Conservation (phyloP, 2,797 vertebrate species). For the Perodicticus potto region DNA sequence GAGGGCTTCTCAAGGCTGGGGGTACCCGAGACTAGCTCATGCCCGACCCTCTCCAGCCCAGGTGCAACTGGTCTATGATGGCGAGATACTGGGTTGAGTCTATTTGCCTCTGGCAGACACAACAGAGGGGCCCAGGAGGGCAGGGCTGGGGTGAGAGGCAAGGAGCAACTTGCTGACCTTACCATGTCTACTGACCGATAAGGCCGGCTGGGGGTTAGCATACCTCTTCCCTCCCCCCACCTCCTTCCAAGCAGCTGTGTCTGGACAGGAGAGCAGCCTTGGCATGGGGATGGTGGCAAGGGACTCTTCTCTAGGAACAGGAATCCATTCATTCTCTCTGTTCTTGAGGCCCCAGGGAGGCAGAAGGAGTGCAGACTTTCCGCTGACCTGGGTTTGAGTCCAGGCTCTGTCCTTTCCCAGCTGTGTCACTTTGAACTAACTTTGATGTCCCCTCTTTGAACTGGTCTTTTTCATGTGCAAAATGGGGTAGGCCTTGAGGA, state of each 20-base stretch:
- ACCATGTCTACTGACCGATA: neutral
- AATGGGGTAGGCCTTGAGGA: neutral
- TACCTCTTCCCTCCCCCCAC: rapidly evolving
- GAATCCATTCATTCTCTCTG: neutral
- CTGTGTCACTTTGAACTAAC: neutral
- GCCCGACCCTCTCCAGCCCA: neutral
- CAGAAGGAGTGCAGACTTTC: too few relatives aligned
- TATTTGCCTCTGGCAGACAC: slow-evolving; percentile 52
- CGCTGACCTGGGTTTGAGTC: neutral
- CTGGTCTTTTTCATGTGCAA: neutral
- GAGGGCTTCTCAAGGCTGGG: neutral
- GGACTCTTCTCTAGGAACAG: neutral
- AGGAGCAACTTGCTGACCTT: slow-evolving; percentile 14
- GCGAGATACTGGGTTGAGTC: slow-evolving; percentile 4
- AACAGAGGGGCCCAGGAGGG: slow-evolving; percentile 30
- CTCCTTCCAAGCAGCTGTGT: neutral
- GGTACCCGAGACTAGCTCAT: neutral
- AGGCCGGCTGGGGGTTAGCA: neutral
- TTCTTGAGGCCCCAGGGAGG: neutral
- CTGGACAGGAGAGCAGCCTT: neutral
- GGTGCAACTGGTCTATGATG: neutral
- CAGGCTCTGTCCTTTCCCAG: neutral
- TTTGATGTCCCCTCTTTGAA: neutral
- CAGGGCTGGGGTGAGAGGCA: slow-evolving; percentile 26
- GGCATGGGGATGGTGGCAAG: neutral